Evolutionary conservation across 2,113 vertebrate genomes (phyloP).

Genomic region (Spea bombifrons): DNA sequence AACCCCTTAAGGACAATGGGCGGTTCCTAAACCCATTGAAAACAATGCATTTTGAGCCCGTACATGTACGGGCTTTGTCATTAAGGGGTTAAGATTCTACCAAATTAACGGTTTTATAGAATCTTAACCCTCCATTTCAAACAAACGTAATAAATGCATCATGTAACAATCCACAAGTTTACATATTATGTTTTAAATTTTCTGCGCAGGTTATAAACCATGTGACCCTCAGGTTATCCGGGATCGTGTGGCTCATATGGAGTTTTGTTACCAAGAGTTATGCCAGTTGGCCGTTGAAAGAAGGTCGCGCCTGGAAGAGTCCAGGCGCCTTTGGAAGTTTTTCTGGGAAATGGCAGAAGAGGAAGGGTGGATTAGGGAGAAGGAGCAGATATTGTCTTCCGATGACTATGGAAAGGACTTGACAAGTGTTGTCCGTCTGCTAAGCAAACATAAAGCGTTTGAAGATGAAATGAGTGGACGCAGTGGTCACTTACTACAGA

Average conservation of each 20-base stretch:
- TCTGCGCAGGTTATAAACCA: conserved; percentile 83
- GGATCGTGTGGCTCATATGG: conserved; percentile 90
- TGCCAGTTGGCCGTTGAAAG: conserved; percentile 87
- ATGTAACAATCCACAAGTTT: no score
- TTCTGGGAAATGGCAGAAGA: conserved; percentile 98
- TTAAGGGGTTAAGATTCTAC: no score
- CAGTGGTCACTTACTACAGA: conserved; percentile 80
- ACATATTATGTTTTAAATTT: neutral
- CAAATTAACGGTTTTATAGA: no score
- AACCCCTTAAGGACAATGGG: no score
- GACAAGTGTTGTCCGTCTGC: conserved; percentile 83
- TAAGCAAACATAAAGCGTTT: conserved; percentile 87
- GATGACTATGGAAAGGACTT: conserved; percentile 87
- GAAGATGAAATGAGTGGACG: conserved; percentile 94
- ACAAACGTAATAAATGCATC: no score
- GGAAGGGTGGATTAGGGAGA: conserved; percentile 93
- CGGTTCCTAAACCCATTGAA: no score
- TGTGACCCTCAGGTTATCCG: conserved; percentile 91
- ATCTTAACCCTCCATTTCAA: no score
- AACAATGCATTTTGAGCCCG: no score
- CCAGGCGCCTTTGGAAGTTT: conserved; percentile 93
- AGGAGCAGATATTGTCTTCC: conserved; percentile 90
- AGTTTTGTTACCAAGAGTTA: conserved; percentile 93
- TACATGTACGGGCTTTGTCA: no score
- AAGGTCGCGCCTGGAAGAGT: conserved; percentile 84